These are phyloP conservation scores for Meles meles DNA, from an alignment of 2,113 vertebrate species.

Conservation along the genomic window DNA sequence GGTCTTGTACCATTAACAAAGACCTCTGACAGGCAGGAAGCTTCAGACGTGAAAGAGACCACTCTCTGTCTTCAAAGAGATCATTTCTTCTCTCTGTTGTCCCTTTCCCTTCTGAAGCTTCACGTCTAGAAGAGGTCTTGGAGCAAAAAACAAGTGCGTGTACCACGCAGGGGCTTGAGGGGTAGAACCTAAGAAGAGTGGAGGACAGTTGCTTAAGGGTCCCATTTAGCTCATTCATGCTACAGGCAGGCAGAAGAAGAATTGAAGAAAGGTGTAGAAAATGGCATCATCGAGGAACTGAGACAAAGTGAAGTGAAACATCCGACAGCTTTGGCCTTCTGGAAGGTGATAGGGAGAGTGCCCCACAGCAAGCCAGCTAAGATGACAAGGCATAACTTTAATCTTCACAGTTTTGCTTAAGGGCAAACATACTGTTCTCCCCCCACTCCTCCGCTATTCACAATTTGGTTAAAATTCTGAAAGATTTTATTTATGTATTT, in stretches of 20 bases:
- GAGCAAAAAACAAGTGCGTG: not conserved
- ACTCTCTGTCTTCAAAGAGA: not conserved
- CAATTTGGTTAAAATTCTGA: not conserved
- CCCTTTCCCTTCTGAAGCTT: not conserved
- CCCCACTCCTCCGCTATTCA: not conserved
- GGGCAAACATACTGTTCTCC: not conserved
- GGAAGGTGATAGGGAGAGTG: not conserved
- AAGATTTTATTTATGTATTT: not conserved
- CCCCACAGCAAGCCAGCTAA: not conserved
- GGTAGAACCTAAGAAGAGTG: accelerated
- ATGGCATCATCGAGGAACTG: not conserved
- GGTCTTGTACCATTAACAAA: not conserved
- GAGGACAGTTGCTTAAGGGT: not conserved
- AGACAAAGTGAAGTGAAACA: not conserved
- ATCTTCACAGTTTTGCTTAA: not conserved
- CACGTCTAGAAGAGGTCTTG: not conserved
- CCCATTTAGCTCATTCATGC: not conserved
- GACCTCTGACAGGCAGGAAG: not conserved
- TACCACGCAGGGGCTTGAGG: accelerated
- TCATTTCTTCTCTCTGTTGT: not conserved
- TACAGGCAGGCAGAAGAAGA: not conserved
- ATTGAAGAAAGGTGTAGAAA: not conserved
- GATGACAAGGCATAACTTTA: not conserved
- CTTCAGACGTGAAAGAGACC: not conserved
- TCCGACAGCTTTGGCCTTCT: not conserved